Evolutionary conservation across 1,140 invertebrate species (phyloP).

Genomic region (Acromyrmex charruanus): DNA sequence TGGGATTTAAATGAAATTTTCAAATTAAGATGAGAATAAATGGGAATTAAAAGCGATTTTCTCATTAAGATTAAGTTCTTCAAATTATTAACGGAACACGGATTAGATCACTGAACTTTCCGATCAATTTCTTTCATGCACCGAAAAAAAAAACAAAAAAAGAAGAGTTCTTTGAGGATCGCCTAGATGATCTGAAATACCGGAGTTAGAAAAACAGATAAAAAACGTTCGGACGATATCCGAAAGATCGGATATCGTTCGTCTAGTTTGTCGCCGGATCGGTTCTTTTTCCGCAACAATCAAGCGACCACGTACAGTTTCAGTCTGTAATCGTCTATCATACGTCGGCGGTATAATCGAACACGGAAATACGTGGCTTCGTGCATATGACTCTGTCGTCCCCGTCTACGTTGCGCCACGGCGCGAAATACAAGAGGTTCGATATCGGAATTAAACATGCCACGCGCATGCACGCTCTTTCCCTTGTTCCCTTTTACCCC

Average conservation of each 20-base stretch:
- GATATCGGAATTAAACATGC: slow-evolving; percentile 50
- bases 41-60: neutral
- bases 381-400: neutral
- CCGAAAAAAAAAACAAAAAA: neutral
- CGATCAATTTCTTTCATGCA: neutral
- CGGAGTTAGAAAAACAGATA: neutral
- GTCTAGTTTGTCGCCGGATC: neutral
- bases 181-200: neutral
- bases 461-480: slow-evolving; percentile 39
- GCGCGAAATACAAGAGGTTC: slow-evolving; percentile 44
- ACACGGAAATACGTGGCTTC: slow-evolving; percentile 49
- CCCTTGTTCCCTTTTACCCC: neutral
- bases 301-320: neutral
- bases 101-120: slow-evolving; percentile 3
- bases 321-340: slow-evolving; percentile 7
- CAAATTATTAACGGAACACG: neutral
- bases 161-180: neutral
- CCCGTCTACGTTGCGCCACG: slow-evolving; percentile 16
- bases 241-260: neutral
- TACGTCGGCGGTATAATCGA: slow-evolving; percentile 4
- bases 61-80: neutral
- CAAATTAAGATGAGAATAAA: neutral
- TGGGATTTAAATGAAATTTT: slow-evolving; percentile 8
- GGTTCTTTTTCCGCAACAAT: neutral
- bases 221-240: too few relatives aligned